Conservation (phyloP, 1,140 invertebrate genomes). For the Drosophila dunni region DNA sequence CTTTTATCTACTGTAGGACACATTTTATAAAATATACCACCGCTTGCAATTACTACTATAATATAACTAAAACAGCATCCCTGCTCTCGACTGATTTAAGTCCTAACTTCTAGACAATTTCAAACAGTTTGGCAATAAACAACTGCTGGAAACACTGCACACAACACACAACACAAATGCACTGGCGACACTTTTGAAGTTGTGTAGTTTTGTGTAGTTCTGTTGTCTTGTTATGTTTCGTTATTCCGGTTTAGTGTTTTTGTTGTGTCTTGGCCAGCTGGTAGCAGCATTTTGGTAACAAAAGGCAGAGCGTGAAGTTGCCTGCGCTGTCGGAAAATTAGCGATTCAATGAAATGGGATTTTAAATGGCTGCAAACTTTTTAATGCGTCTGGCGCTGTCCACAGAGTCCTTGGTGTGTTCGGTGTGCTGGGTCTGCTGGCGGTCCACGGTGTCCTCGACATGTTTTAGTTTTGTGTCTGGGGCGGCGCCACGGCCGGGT, state of each 20-base stretch:
- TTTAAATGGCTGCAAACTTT: conserved; percentile 84
- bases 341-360: conserved; percentile 84
- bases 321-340: conserved; percentile 75
- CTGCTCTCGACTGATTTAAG: background rate
- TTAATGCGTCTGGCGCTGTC: conserved; percentile 69
- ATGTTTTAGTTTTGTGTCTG: conserved; percentile 68
- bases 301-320: conserved; percentile 38
- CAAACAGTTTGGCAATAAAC: conserved; percentile 5
- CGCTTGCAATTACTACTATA: no score
- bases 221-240: background rate
- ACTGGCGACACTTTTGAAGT: conserved; percentile 15
- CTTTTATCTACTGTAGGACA: no score
- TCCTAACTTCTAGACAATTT: conserved; percentile 9
- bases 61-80: no score
- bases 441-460: conserved; percentile 42
- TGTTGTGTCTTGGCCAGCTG: conserved; percentile 7
- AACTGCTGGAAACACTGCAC: background rate
- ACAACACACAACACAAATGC: background rate
- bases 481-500: conserved; percentile 54
- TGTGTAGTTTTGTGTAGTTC: background rate
- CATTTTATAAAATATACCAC: no score
- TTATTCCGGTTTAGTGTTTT: background rate
- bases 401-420: conserved; percentile 1
- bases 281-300: conserved; percentile 9
- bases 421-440: conserved; percentile 1